Evolutionary conservation across 2,888 invertebrate species (phyloP).

Genomic region (Bellardia bayeri): DNA sequence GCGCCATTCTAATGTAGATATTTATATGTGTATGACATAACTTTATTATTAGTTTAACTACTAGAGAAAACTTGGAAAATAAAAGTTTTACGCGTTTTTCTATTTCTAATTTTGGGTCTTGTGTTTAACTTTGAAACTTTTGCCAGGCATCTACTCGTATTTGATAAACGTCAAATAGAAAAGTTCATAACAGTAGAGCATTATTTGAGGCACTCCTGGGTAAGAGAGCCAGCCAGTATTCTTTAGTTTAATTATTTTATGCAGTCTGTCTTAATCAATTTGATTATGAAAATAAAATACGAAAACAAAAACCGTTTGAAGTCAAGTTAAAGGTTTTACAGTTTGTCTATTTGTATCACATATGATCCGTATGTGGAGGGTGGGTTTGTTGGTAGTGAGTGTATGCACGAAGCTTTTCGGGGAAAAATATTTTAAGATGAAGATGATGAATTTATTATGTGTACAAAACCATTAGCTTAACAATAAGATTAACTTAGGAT

Average conservation of each 20-base stretch:
- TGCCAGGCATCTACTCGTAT: conserved; percentile 32
- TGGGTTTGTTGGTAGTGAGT: neutral
- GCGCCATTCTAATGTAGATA: neutral
- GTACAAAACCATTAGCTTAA: conserved; percentile 69
- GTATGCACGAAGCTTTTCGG: neutral
- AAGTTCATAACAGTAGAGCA: conserved; percentile 21
- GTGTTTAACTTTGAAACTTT: conserved; percentile 56
- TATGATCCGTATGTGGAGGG: neutral
- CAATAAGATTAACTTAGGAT: conserved; percentile 69
- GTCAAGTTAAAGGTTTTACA: conserved; percentile 51
- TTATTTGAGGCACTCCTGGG: neutral
- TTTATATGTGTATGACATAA: conserved; percentile 30
- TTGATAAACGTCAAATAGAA: conserved; percentile 49
- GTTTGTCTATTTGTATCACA: neutral
- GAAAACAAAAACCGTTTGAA: conserved; percentile 54
- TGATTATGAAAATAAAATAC: conserved; percentile 23
- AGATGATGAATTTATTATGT: conserved; percentile 69
- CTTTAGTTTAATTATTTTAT: conserved; percentile 67
- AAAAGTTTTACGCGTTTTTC: conserved; percentile 62
- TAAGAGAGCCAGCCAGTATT: neutral
- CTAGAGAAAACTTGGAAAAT: conserved; percentile 43
- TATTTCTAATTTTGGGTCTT: conserved; percentile 21
- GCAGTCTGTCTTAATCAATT: conserved; percentile 67
- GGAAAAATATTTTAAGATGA: conserved; percentile 54
- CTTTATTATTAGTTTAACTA: conserved; percentile 59